These are phyloP conservation scores for Rhadina sibilatrix DNA, from an alignment of 2,113 vertebrate genomes.

Conservation along the genomic window DNA sequence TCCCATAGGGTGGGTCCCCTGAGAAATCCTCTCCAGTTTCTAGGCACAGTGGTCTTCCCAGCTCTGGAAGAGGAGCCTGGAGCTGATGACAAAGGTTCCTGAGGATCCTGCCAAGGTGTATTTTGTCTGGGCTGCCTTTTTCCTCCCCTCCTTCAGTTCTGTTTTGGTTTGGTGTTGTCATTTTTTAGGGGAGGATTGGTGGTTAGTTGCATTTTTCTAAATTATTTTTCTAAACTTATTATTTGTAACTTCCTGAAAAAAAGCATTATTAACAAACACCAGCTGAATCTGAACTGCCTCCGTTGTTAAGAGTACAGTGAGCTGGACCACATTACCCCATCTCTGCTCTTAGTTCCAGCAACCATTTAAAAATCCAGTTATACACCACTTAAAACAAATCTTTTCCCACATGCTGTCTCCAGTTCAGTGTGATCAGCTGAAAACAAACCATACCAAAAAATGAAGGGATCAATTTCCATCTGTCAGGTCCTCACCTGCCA, in stretches of 20 bases:
- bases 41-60: neutral
- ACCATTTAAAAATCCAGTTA: neutral
- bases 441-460: neutral
- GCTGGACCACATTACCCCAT: neutral
- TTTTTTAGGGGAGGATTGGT: accelerated
- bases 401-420: neutral
- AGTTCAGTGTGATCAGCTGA: neutral
- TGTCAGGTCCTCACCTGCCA: neutral
- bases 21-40: neutral
- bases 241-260: neutral
- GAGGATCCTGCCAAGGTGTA: neutral
- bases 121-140: neutral
- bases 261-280: neutral
- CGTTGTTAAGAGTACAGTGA: neutral
- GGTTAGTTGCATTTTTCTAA: neutral
- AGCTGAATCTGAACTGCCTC: neutral
- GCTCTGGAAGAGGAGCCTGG: neutral
- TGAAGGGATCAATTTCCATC: neutral
- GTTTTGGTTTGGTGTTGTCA: neutral
- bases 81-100: neutral
- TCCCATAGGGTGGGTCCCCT: neutral
- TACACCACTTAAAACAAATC: neutral
- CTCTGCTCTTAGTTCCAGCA: neutral
- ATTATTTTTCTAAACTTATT: neutral
- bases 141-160: neutral